A percentile compares a stretch with the other conserved stretches of the same genome.
These are phyloP conservation scores for Climacteris rufus DNA, from an alignment of 2,113 vertebrate genomes.

Conservation along the genomic window DNA sequence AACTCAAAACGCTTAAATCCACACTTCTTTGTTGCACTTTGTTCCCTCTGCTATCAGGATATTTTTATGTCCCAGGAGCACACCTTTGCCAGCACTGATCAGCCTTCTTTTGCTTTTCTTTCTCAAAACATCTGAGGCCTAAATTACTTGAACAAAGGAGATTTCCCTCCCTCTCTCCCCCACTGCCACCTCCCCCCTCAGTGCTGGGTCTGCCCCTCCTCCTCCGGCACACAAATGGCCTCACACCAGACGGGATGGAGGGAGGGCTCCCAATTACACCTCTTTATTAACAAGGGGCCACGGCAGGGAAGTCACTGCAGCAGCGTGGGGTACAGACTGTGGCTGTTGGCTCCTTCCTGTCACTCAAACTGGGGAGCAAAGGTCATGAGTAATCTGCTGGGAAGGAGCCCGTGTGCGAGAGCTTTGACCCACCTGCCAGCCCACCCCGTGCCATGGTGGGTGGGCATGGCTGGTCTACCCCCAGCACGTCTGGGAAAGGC, in stretches of 20 bases:
- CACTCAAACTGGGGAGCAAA: not conserved
- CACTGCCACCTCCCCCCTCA: not conserved
- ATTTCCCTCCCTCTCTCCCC: not conserved
- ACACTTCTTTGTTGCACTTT: not conserved
- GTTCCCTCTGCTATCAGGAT: not conserved
- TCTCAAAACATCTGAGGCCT: not conserved
- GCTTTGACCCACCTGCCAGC: not conserved
- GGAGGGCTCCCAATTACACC: slow-evolving; percentile 1
- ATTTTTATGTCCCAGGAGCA: not conserved
- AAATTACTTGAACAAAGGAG: slow-evolving; percentile 29
- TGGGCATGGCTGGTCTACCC: not conserved
- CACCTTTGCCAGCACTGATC: not conserved
- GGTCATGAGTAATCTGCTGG: not conserved
- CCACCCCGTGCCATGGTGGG: not conserved
- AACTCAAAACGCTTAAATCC: not conserved
- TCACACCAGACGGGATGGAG: not conserved
- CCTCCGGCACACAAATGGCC: not conserved
- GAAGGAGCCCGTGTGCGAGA: accelerated
- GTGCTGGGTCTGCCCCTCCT: not conserved
- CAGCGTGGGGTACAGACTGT: not conserved
- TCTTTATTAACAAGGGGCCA: not conserved
- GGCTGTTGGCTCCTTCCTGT: not conserved
- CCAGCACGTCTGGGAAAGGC: accelerated
- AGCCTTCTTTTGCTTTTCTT: not conserved
- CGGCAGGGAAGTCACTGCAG: not conserved